A percentile compares a stretch with the other conserved stretches of the same genome.
phyloP scores from a whole-genome alignment of 2,113 vertebrate species.

The Australoheros scitulus region DNA sequence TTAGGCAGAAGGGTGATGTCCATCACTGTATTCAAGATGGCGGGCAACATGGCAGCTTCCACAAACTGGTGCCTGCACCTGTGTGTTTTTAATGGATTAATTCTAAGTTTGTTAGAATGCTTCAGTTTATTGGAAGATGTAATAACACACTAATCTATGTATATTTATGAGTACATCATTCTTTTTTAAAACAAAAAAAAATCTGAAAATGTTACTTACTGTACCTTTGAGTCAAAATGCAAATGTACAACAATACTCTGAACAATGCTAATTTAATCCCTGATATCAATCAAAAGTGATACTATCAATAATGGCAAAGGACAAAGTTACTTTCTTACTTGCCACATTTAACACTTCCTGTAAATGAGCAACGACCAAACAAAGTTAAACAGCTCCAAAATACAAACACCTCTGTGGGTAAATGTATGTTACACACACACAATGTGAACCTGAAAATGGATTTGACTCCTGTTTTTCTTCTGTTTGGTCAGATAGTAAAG shows the following conservation, averaged over 20 bases:
- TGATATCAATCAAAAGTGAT: not conserved
- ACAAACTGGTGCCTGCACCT: not conserved
- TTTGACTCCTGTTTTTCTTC: no score
- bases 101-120: not conserved
- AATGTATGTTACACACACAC: not conserved
- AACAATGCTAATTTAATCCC: not conserved
- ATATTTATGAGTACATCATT: not conserved
- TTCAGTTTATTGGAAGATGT: rapidly evolving
- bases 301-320: not conserved
- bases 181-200: no score
- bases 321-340: no score
- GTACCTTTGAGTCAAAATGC: not conserved
- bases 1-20: not conserved
- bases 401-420: no score
- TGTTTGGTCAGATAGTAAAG: no score
- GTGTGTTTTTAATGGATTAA: not conserved
- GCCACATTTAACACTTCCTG: no score
- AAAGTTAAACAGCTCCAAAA: no score
- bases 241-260: no score
- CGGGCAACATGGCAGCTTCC: not conserved
- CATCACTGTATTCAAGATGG: not conserved
- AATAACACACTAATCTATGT: not conserved
- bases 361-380: no score
- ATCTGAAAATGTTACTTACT: no score
- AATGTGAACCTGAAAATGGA: not conserved